phyloP scores from a whole-genome alignment of 2,888 invertebrate genomes.

The Odontocolon sp. region DNA sequence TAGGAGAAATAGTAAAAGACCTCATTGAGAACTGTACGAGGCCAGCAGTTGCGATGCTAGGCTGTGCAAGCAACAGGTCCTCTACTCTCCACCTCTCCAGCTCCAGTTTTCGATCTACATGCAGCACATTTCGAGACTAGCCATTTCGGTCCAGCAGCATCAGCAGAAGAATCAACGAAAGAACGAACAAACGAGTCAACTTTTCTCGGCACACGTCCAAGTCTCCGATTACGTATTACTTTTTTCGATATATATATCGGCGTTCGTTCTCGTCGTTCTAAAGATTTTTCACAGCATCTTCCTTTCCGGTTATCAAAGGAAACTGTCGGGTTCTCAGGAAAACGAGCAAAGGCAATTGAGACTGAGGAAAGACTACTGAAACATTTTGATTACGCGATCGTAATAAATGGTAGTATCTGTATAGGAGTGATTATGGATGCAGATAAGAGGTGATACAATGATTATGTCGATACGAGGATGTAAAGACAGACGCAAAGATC shows the following conservation, averaged over 20 bases:
- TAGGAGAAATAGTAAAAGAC: slow-evolving; percentile 51
- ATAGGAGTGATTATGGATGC: background rate
- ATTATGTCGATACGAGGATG: too few relatives aligned
- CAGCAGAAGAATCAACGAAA: slow-evolving; percentile 24
- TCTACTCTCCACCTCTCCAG: slow-evolving; percentile 11
- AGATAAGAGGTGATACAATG: background rate
- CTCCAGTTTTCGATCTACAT: background rate
- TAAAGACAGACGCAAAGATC: too few relatives aligned
- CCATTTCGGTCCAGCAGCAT: slow-evolving; percentile 31
- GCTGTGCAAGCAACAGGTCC: slow-evolving; percentile 52
- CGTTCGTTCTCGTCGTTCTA: background rate
- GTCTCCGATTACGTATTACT: slow-evolving; percentile 28
- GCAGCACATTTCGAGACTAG: slow-evolving; percentile 12
- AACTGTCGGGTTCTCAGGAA: background rate
- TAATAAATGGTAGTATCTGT: background rate
- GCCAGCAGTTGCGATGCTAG: slow-evolving; percentile 21
- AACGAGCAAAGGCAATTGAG: background rate
- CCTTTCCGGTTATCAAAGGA: background rate
- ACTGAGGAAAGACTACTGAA: background rate
- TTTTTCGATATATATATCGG: too few relatives aligned
- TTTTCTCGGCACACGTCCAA: slow-evolving; percentile 34
- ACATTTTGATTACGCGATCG: background rate
- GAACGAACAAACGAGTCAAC: slow-evolving; percentile 6
- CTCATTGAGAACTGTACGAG: slow-evolving; percentile 32
- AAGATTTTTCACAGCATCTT: background rate